phyloP scores from a whole-genome alignment of 2,797 vertebrate genomes.

The Choloepus didactylus region DNA sequence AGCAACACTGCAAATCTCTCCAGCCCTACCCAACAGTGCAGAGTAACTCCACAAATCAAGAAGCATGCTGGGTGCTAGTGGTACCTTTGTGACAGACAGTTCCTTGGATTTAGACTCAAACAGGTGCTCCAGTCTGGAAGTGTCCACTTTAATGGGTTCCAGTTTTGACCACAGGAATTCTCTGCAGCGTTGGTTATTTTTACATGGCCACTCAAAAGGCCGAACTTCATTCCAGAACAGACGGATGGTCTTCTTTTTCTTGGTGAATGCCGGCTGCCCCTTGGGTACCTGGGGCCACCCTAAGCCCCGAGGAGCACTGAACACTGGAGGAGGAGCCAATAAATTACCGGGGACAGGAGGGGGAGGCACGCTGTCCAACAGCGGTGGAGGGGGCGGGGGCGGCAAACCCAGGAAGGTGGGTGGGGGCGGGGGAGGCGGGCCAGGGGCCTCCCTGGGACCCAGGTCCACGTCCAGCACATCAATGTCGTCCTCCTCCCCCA shows the following conservation, averaged over 20 bases:
- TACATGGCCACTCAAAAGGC: conserved; percentile 95
- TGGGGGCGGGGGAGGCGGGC: conserved; percentile 92
- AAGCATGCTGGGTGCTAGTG: conserved; percentile 62
- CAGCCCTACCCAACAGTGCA: background rate
- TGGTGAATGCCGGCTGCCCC: conserved; percentile 94
- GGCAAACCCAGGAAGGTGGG: conserved; percentile 90
- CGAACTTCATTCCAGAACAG: conserved; percentile 99
- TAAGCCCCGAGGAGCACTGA: conserved; percentile 88
- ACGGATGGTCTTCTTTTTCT: conserved; percentile 99
- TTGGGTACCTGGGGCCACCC: conserved; percentile 93
- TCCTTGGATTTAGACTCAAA: conserved; percentile 99
- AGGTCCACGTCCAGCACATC: conserved; percentile 95
- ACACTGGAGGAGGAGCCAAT: conserved; percentile 93
- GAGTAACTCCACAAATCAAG: conserved; percentile 51
- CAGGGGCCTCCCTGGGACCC: conserved; percentile 89
- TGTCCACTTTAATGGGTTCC: conserved; percentile 97
- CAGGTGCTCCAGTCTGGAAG: conserved; percentile 97
- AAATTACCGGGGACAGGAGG: conserved; percentile 92
- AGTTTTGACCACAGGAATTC: conserved; percentile 98
- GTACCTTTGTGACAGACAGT: conserved; percentile 97
- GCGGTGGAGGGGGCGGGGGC: conserved; percentile 93
- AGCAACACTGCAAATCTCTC: background rate
- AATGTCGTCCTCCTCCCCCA: conserved; percentile 95
- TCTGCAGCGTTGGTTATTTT: conserved; percentile 93
- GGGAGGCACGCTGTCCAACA: conserved; percentile 93